Evolutionary conservation across 2,888 invertebrate species (phyloP).

Genomic region (Drosophila paracracens): DNA sequence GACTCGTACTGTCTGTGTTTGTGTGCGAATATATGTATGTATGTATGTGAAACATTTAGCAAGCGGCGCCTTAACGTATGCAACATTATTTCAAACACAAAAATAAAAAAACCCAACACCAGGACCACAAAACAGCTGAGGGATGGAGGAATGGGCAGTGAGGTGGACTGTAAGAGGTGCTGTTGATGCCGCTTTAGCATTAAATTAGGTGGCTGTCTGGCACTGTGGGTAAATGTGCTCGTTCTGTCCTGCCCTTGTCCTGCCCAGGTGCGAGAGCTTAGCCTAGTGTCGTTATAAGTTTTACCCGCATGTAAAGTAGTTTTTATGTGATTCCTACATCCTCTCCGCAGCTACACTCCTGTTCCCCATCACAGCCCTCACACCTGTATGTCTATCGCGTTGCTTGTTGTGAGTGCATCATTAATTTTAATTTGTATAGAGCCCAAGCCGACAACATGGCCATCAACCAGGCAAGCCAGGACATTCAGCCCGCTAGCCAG

Average conservation of each 20-base stretch:
- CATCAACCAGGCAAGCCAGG: conserved; percentile 46
- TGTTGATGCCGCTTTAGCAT: conserved; percentile 64
- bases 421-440: conserved; percentile 79
- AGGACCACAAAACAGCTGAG: conserved; percentile 31
- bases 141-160: too few relatives aligned
- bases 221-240: conserved; percentile 23
- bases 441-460: conserved; percentile 67
- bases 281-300: conserved; percentile 60
- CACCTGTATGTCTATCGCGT: conserved; percentile 30
- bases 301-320: conserved; percentile 77
- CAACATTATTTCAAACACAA: conserved; percentile 69
- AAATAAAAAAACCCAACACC: conserved; percentile 67
- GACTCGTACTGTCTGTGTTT: conserved; percentile 7
- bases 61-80: conserved; percentile 71
- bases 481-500: conserved; percentile 4
- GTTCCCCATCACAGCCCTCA: not conserved
- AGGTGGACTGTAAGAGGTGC: not conserved
- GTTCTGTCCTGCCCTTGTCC: conserved; percentile 38
- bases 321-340: conserved; percentile 62
- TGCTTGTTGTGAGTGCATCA: conserved; percentile 77
- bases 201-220: conserved; percentile 70
- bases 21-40: conserved; percentile 15
- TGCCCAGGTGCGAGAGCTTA: conserved; percentile 73
- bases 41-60: conserved; percentile 68
- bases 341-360: not conserved